Base-by-base conservation (phyloP, 2,888 invertebrate species). In the Eupeodes latifasciatus region DNA sequence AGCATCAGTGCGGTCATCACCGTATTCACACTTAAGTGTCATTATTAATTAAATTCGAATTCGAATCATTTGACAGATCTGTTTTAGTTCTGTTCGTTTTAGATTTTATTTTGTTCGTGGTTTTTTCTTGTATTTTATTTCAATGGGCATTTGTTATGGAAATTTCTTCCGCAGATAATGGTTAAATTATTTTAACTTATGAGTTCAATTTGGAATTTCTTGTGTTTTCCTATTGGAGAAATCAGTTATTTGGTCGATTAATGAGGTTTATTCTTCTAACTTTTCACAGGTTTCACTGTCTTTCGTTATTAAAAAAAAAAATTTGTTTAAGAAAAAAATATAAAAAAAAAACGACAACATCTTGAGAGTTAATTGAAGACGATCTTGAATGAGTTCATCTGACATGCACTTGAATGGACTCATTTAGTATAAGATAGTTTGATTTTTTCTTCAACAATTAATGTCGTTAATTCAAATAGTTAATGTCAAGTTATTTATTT, bases 31-130 rank as follows among this genome's bases (percentile, higher is more conserved):
- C 44, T 79, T 11, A 59, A 83, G 82, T 86, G 86, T 86, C 82
- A 71, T 59, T 82, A 71, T 71, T 75, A 83, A 86, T 86, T 82
- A 82, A 82, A 79, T 79, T 86, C 75, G 79, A 83, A 72, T 64
- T 86, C 79, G 61, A 71, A 71, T 79, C 61, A 74, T 78, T 82
- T 86, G 85, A 82, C 78, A 82, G 78, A 78, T 78, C 78, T 69
- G 49, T 67, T 57, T 61, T 84, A 66, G n/a, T 49, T 67, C 47
- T 51, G 67, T 67, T 51, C 40, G 5, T n/a, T 1, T 36, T 10
- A 51, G 34, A n/a, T 40, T 11, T 14, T 44, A 40, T 5, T 40
- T 49, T 49, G 1, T 67, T 7, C 61, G 47, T 55, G 19, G 6
- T 10, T 19, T 14, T 55, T 19, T 49, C 10, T 67, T n/a, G 11